Base-by-base conservation (phyloP, 2,888 invertebrate species). In the Agrochola lychnidis region DNA sequence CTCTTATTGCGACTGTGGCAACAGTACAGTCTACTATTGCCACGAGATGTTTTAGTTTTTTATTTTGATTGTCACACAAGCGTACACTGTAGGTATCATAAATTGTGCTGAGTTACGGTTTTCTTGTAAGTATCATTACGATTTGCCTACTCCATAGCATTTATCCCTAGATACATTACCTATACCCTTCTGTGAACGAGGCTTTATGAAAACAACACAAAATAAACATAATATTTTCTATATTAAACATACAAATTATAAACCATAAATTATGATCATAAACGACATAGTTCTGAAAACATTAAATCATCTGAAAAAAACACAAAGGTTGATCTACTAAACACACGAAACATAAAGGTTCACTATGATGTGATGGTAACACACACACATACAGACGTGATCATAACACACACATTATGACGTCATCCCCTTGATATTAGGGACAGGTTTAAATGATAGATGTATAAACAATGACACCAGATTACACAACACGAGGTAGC, bases 241-340 rank as follows among this genome's bases (percentile, higher is more conserved):
- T 40, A 61, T 25, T 61, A 22, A 25, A 59, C 40, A 59, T 9
- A 51, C 25, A 73, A 25, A 51, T 12, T 12, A 14, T 51, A 30
- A 51, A 61, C n/a, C 51, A 30, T 40, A n/a, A 25, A 59, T 19
- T 63, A 42, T 42, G 42, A 74, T 42, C 12, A 30, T 12, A 12
- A 51, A 40, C 73, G 48, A 73, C 22, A 30, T 51, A 30, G 12
- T n/a, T 36, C 30, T 56, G 19, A 36, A 45, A 51, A 74, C 53
- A 74, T 45, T 74, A 42, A 62, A 62, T 53, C 62, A 62, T 45
- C 30, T 53, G 51, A 4, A 4, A 14, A 30, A 45, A 53, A 6
- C n/a, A 74, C 30, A 53, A 36, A 75, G 42, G 74, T 74, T 45
- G 61, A 74, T 75, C n/a, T n/a, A n/a, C n/a, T n/a, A n/a, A n/a